phyloP scores from a whole-genome alignment of 2,888 invertebrate genomes.

The Thecophora atra region DNA sequence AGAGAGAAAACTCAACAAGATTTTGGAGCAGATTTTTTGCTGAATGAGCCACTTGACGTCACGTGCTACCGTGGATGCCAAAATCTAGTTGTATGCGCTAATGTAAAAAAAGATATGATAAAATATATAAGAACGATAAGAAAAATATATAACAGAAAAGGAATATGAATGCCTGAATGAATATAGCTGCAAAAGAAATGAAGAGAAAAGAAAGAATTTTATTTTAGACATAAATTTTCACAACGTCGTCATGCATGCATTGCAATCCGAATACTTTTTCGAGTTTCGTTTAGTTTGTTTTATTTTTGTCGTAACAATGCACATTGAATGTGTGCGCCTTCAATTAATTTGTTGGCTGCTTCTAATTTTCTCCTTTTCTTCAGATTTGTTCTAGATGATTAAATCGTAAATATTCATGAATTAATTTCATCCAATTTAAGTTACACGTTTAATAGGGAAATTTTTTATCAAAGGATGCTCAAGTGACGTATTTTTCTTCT shows the following conservation, averaged over 20 bases:
- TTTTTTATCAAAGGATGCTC: constrained; percentile 31
- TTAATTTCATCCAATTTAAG: constrained; percentile 42
- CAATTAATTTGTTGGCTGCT: background rate
- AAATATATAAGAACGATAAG: background rate
- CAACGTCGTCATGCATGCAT: background rate
- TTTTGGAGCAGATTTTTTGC: background rate
- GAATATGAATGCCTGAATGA: background rate
- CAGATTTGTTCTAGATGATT: constrained; percentile 45
- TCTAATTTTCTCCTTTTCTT: background rate
- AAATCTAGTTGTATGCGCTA: too few species aligned
- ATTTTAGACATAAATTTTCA: constrained; percentile 4
- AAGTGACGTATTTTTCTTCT: background rate
- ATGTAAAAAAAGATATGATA: background rate
- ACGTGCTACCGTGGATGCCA: background rate
- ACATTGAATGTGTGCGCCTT: too few species aligned
- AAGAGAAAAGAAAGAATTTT: background rate
- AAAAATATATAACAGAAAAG: background rate
- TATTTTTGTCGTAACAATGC: background rate
- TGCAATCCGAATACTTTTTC: background rate
- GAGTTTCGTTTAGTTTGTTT: background rate
- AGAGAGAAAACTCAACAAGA: background rate
- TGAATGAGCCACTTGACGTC: constrained; percentile 1
- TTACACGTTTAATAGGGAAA: constrained; percentile 48
- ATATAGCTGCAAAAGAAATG: background rate
- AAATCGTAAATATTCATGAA: constrained; percentile 44